phyloP scores from a whole-genome alignment of 2,888 invertebrate genomes.

The Zygothrica quintamaculata region DNA sequence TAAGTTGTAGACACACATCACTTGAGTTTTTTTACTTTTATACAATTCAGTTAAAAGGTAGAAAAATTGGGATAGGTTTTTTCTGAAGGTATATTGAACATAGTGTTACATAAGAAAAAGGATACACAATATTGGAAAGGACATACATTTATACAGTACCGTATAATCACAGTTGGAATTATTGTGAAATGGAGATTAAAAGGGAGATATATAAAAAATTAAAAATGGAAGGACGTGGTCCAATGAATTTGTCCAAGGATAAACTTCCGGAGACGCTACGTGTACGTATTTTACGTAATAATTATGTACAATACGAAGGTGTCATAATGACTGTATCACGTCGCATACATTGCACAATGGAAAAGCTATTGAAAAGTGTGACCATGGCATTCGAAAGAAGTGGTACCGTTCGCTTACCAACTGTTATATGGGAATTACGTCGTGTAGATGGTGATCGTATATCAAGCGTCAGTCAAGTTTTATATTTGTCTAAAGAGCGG shows the following conservation, averaged over 20 bases:
- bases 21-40: too few relatives aligned
- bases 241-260: too few relatives aligned
- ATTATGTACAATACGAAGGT: background rate
- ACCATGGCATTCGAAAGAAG: background rate
- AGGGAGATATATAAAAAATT: too few relatives aligned
- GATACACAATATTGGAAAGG: too few relatives aligned
- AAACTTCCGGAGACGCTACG: background rate
- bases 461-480: background rate
- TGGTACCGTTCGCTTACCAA: background rate
- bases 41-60: too few relatives aligned
- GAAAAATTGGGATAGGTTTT: too few relatives aligned
- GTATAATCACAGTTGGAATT: too few relatives aligned
- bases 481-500: background rate
- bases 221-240: too few relatives aligned
- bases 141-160: too few relatives aligned
- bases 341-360: background rate
- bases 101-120: too few relatives aligned
- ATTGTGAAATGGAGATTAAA: too few relatives aligned
- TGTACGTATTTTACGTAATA: background rate
- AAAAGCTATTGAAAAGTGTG: slow-evolving; percentile 2
- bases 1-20: too few relatives aligned
- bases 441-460: background rate
- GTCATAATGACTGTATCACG: background rate
- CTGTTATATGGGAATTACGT: background rate
- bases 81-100: background rate